Evolutionary conservation across 1,140 invertebrate species (phyloP).

Genomic region (Drosophila quadrilineata): DNA sequence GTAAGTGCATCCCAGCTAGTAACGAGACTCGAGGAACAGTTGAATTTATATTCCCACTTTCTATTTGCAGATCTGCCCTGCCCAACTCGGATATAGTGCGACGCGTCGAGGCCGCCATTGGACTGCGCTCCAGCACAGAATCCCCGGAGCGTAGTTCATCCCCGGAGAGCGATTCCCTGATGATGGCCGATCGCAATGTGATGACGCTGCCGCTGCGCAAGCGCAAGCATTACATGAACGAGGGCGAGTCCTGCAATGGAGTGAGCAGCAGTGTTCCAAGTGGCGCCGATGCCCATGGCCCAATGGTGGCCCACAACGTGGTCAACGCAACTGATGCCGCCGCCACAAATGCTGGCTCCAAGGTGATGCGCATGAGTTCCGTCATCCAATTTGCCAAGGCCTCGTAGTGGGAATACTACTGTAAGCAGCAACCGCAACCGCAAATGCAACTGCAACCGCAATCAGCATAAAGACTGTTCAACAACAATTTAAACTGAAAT

Average conservation of each 20-base stretch:
- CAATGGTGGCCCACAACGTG: neutral
- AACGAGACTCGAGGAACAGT: neutral
- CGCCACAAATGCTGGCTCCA: slow-evolving; percentile 29
- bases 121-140: slow-evolving; percentile 84
- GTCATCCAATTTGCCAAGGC: slow-evolving; percentile 91
- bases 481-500: slow-evolving; percentile 69
- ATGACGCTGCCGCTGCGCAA: slow-evolving; percentile 89
- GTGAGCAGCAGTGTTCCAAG: neutral
- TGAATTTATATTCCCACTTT: slow-evolving; percentile 1
- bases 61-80: slow-evolving; percentile 73
- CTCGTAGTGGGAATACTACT: slow-evolving; percentile 81
- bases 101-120: slow-evolving; percentile 87
- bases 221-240: slow-evolving; percentile 89
- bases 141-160: slow-evolving; percentile 84
- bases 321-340: slow-evolving; percentile 1
- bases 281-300: neutral
- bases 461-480: slow-evolving; percentile 71
- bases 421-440: neutral
- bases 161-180: slow-evolving; percentile 84
- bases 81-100: slow-evolving; percentile 86
- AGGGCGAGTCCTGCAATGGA: slow-evolving; percentile 82
- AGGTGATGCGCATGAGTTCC: slow-evolving; percentile 86
- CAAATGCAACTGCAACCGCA: slow-evolving; percentile 14
- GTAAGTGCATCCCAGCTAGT: slow-evolving; percentile 53
- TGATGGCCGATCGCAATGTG: slow-evolving; percentile 83